These are phyloP conservation scores for Enteromius mattozi DNA, from an alignment of 2,797 vertebrate genomes.

Conservation along the genomic window DNA sequence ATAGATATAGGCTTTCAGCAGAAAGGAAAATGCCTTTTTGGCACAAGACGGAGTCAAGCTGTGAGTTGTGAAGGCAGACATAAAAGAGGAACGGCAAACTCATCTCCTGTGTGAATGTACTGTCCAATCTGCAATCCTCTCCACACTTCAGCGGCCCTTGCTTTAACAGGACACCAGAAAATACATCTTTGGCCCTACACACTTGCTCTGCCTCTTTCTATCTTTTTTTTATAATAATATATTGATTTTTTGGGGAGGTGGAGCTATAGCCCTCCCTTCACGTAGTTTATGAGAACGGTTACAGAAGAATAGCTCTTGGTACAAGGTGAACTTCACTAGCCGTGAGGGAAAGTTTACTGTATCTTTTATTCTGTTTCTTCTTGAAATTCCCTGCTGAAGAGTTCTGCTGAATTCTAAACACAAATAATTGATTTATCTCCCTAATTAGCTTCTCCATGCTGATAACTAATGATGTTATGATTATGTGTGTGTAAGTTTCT, in stretches of 20 bases:
- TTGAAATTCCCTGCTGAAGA: not conserved
- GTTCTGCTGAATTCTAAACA: not conserved
- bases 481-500: not conserved
- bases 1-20: conserved; percentile 34
- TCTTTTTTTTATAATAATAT: conserved; percentile 50
- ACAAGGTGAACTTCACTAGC: conserved; percentile 42
- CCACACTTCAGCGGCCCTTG: conserved; percentile 18
- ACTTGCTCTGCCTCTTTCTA: conserved; percentile 33
- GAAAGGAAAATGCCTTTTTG: conserved; percentile 43
- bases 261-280: conserved; percentile 11
- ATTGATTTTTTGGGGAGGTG: conserved; percentile 38
- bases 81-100: conserved; percentile 44
- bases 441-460: not conserved
- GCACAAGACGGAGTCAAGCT: conserved; percentile 48
- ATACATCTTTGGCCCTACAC: conserved; percentile 30
- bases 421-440: conserved; percentile 7
- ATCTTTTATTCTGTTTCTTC: conserved; percentile 4
- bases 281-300: conserved; percentile 24
- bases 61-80: conserved; percentile 44
- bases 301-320: conserved; percentile 30
- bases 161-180: conserved; percentile 37
- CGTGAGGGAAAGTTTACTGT: conserved; percentile 13
- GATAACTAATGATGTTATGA: not conserved
- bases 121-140: conserved; percentile 39
- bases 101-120: conserved; percentile 44